A percentile compares a stretch with the other conserved stretches of the same genome.
phyloP scores from a whole-genome alignment of 2,888 invertebrate genomes.

The Zonitis immaculata region DNA sequence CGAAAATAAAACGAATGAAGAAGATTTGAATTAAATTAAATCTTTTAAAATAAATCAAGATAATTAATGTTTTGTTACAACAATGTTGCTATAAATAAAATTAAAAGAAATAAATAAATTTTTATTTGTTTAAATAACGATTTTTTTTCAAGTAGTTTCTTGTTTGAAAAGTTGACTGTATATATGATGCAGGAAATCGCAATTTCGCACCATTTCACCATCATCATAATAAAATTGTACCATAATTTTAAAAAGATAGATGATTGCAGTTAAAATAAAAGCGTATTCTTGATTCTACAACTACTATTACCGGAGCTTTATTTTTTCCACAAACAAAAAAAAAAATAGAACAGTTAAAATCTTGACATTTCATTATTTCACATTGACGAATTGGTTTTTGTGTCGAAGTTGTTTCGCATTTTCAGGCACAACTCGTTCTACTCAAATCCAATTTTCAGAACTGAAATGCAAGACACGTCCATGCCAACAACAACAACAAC shows the following conservation, averaged over 20 bases:
- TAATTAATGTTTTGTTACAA: background rate
- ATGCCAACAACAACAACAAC: background rate
- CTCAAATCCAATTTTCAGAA: background rate
- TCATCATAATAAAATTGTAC: slow-evolving; percentile 12
- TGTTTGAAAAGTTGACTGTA: too few relatives aligned
- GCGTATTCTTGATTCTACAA: too few relatives aligned
- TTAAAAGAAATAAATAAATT: background rate
- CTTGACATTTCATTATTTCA: slow-evolving; percentile 32
- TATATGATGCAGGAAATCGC: too few relatives aligned
- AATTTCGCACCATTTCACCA: background rate
- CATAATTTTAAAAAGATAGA: slow-evolving; percentile 7
- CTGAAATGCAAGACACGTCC: slow-evolving; percentile 13
- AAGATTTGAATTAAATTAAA: too few relatives aligned
- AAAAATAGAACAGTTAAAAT: slow-evolving; percentile 19
- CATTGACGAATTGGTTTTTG: slow-evolving; percentile 28
- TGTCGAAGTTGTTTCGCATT: slow-evolving; percentile 28
- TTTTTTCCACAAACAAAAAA: too few relatives aligned
- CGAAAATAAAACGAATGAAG: too few relatives aligned
- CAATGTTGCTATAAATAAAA: background rate
- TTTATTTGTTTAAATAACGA: too few relatives aligned
- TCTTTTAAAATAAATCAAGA: background rate
- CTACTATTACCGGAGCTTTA: too few relatives aligned
- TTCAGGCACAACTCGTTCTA: slow-evolving; percentile 7
- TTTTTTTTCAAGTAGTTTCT: too few relatives aligned
- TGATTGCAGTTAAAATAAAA: too few relatives aligned